Conservation (phyloP, 2,888 invertebrate genomes). For the Mactromeris polynyma region DNA sequence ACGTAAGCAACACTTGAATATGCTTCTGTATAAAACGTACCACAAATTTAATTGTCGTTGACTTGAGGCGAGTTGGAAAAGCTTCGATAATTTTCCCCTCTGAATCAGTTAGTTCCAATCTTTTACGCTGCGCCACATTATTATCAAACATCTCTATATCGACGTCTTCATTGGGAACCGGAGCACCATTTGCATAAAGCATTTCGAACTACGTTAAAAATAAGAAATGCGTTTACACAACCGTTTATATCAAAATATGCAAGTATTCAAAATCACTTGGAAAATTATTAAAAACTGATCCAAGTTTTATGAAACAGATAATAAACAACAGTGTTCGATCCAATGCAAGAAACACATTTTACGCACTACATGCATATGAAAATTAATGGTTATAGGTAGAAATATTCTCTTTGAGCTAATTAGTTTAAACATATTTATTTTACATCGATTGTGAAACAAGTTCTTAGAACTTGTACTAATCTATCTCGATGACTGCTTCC, state of each 20-base stretch:
- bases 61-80: neutral
- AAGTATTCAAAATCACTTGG: neutral
- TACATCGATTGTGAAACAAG: too few species aligned
- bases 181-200: conserved; percentile 24
- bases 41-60: neutral
- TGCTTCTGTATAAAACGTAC: neutral
- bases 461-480: too few species aligned
- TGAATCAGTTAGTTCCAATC: neutral
- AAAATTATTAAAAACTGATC: too few species aligned
- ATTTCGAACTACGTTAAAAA: conserved; percentile 21
- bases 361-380: too few species aligned
- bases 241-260: neutral
- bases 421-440: too few species aligned
- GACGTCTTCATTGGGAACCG: neutral
- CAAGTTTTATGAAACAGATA: too few species aligned
- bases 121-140: neutral
- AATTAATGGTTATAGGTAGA: too few species aligned
- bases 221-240: neutral
- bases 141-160: neutral
- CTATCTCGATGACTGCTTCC: too few species aligned
- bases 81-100: neutral
- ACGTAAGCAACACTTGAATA: too few species aligned
- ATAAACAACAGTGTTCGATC: too few species aligned
- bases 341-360: too few species aligned
- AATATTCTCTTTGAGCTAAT: too few species aligned